phyloP scores from a whole-genome alignment of 2,113 vertebrate species.

The Pedetes capensis region DNA sequence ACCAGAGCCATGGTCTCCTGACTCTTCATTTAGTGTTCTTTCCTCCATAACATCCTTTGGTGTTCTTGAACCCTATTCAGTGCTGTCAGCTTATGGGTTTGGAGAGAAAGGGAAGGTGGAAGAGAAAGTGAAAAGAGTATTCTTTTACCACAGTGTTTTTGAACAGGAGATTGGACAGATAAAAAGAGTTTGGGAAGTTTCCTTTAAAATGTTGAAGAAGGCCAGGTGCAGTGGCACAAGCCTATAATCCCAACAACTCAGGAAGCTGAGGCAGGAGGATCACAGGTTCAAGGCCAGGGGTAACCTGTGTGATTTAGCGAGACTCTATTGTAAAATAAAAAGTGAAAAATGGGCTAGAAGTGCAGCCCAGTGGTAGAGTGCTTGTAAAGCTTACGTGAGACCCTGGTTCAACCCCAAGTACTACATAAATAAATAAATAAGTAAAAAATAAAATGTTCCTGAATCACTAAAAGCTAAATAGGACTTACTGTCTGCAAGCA shows the following conservation, averaged over 20 bases:
- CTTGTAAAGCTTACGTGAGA: too few species aligned
- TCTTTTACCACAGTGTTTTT: not conserved
- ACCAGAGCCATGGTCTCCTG: not conserved
- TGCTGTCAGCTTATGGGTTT: not conserved
- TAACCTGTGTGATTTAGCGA: too few species aligned
- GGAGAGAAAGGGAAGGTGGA: not conserved
- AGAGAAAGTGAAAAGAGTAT: not conserved
- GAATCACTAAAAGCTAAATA: conserved; percentile 44
- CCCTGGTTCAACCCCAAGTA: too few species aligned
- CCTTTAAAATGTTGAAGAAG: too few species aligned
- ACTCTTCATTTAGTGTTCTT: not conserved
- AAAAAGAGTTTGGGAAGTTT: conserved; percentile 23
- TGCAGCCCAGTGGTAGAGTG: too few species aligned
- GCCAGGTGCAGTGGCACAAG: too few species aligned
- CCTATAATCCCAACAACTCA: too few species aligned
- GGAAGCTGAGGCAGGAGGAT: too few species aligned
- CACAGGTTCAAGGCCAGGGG: too few species aligned
- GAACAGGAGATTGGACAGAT: not conserved
- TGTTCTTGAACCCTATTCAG: not conserved
- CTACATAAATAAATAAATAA: too few species aligned
- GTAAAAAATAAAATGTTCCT: conserved; percentile 50
- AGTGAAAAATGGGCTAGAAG: too few species aligned
- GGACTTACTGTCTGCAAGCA: conserved; percentile 34
- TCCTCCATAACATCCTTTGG: not conserved
- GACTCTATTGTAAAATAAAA: too few species aligned